These are phyloP conservation scores for Pterophyllum scalare DNA, from an alignment of 2,113 vertebrate genomes.

Conservation along the genomic window DNA sequence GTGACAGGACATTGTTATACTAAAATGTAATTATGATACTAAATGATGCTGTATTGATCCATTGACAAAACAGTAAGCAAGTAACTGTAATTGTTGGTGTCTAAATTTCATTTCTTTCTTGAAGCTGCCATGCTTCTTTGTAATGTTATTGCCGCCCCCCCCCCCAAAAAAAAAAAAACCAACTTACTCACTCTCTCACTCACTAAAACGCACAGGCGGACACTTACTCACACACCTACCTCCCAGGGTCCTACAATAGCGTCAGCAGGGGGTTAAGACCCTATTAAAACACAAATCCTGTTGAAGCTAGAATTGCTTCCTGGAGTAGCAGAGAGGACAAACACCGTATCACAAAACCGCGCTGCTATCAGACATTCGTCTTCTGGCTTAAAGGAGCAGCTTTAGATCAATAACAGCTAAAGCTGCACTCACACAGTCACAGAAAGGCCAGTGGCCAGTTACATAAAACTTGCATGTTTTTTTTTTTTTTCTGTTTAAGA, in stretches of 20 bases:
- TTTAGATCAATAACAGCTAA: slow-evolving; percentile 64
- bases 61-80: not conserved
- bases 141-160: not conserved
- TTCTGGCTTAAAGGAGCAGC: slow-evolving; percentile 48
- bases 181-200: not conserved
- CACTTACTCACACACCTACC: slow-evolving; percentile 32
- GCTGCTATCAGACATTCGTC: slow-evolving; percentile 40
- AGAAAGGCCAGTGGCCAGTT: slow-evolving; percentile 27
- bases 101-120: slow-evolving; percentile 14
- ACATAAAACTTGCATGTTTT: slow-evolving; percentile 1
- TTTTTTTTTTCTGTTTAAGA: slow-evolving; percentile 26
- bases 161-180: not conserved
- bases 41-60: slow-evolving; percentile 8
- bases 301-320: slow-evolving; percentile 60
- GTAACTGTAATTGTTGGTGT: not conserved
- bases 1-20: not conserved
- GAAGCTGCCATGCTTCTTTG: not conserved
- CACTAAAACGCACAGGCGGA: not conserved
- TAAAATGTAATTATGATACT: not conserved
- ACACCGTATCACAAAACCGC: slow-evolving; percentile 37
- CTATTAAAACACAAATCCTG: slow-evolving; percentile 69
- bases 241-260: slow-evolving; percentile 42
- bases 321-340: slow-evolving; percentile 45
- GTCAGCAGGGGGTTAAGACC: slow-evolving; percentile 60
- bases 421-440: slow-evolving; percentile 27